Percentiles rank a stretch among this genome's conserved stretches.
Conservation (phyloP, 2,113 vertebrate genomes). For the Heptranchias perlo region DNA sequence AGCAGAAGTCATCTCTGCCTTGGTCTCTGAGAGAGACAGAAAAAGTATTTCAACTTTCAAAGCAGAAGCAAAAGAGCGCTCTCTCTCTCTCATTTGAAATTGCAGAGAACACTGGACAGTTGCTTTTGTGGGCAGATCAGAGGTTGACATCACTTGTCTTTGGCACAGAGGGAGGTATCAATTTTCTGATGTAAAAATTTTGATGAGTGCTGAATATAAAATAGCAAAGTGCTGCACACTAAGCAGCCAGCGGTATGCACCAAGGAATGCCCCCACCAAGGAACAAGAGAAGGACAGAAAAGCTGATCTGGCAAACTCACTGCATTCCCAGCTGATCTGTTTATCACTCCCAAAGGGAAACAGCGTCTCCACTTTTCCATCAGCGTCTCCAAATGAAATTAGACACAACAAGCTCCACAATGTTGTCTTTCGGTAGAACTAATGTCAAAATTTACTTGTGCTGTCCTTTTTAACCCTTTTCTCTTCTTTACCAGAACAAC, state of each 20-base stretch:
- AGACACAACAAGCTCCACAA: slow-evolving; percentile 37
- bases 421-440: slow-evolving; percentile 27
- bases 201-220: slow-evolving; percentile 50
- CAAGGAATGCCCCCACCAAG: slow-evolving; percentile 55
- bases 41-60: slow-evolving; percentile 46
- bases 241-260: slow-evolving; percentile 47
- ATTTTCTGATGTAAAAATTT: slow-evolving; percentile 37
- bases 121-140: slow-evolving; percentile 47
- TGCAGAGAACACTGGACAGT: slow-evolving; percentile 46
- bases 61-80: slow-evolving; percentile 49
- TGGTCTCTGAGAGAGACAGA: slow-evolving; percentile 40
- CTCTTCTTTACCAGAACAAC: neutral
- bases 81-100: slow-evolving; percentile 47
- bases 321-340: slow-evolving; percentile 71
- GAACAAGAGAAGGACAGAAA: slow-evolving; percentile 51
- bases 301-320: slow-evolving; percentile 56
- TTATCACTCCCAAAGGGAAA: slow-evolving; percentile 55
- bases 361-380: slow-evolving; percentile 32
- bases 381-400: slow-evolving; percentile 39
- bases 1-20: slow-evolving; percentile 49
- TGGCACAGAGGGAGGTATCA: slow-evolving; percentile 30
- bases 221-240: neutral
- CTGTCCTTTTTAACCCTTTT: slow-evolving; percentile 34
- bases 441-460: slow-evolving; percentile 25
- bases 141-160: slow-evolving; percentile 42